Conservation (phyloP, 2,888 invertebrate genomes). For the Pristionchus japonicus region DNA sequence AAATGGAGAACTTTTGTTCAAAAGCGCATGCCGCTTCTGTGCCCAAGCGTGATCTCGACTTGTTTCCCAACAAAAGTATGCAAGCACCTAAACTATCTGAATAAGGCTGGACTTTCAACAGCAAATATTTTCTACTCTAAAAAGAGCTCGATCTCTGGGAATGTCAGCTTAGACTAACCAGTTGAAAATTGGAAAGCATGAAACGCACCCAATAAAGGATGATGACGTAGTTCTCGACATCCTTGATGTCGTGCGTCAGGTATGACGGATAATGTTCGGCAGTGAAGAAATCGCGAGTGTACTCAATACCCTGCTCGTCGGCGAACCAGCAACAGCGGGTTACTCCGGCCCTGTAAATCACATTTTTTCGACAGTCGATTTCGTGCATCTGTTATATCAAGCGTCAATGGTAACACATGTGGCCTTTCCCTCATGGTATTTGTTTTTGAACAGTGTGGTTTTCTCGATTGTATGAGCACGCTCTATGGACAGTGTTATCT, state of each 20-base stretch:
- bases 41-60: no score
- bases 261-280: background rate
- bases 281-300: background rate
- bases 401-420: no score
- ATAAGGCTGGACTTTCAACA: background rate
- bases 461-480: background rate
- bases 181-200: no score
- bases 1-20: background rate
- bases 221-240: slow-evolving; percentile 18
- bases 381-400: no score
- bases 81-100: no score
- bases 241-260: background rate
- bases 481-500: no score
- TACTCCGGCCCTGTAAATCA: background rate
- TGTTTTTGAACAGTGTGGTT: no score
- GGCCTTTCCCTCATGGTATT: no score
- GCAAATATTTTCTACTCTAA: background rate
- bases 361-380: no score
- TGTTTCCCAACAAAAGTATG: no score
- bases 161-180: background rate
- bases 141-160: background rate
- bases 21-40: no score
- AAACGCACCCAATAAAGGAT: slow-evolving; percentile 7
- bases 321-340: background rate
- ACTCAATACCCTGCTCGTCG: background rate